phyloP scores from a whole-genome alignment of 2,888 invertebrate species.

The Smittia aterrima region DNA sequence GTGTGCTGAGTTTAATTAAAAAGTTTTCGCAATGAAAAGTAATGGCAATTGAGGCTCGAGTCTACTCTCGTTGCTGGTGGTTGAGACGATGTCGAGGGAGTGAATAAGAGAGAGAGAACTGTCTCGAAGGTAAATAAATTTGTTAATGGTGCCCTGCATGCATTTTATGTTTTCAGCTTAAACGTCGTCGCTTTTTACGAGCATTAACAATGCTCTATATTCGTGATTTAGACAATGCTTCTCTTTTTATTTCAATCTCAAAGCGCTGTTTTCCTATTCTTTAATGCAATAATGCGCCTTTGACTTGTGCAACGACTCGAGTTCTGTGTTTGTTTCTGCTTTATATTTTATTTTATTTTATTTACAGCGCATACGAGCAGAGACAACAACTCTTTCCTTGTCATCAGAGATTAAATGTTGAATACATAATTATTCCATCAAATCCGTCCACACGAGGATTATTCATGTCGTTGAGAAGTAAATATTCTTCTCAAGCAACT shows the following conservation, averaged over 20 bases:
- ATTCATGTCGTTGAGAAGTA: neutral
- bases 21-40: neutral
- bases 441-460: neutral
- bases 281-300: neutral
- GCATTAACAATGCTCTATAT: constrained; percentile 4
- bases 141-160: neutral
- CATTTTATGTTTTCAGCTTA: neutral
- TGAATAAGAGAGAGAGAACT: neutral
- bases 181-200: neutral
- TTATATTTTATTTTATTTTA: neutral
- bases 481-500: no score
- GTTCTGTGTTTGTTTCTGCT: neutral
- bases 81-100: no score
- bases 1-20: constrained; percentile 8
- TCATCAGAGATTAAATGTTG: neutral
- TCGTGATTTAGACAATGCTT: constrained; percentile 11
- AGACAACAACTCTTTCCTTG: neutral
- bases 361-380: neutral
- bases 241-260: neutral
- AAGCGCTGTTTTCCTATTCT: constrained; percentile 1
- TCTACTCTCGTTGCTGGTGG: neutral
- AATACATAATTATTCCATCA: constrained; percentile 8
- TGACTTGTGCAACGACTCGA: neutral
- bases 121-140: constrained; percentile 22
- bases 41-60: neutral